These are phyloP conservation scores for Erebia epiphron DNA, from an alignment of 2,888 invertebrate genomes.

Conservation along the genomic window DNA sequence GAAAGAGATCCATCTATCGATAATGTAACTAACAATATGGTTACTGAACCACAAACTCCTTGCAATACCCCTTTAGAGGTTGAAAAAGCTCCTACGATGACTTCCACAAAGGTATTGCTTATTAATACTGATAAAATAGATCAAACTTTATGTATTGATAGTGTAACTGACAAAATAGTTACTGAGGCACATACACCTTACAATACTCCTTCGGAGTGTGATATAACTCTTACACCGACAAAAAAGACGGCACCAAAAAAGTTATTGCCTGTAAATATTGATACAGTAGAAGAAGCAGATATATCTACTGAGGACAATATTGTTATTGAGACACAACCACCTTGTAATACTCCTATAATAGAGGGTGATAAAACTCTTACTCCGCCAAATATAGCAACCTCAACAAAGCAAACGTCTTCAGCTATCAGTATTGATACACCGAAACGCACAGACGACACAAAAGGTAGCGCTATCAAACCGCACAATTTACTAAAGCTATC, in stretches of 20 bases:
- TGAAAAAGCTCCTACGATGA: slow-evolving; percentile 41
- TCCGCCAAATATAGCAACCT: slow-evolving; percentile 38
- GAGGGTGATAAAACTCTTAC: neutral
- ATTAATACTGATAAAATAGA: slow-evolving; percentile 48
- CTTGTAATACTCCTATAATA: slow-evolving; percentile 38
- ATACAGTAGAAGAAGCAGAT: slow-evolving; percentile 55
- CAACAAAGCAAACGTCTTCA: slow-evolving; percentile 35
- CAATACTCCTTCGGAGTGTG: slow-evolving; percentile 36
- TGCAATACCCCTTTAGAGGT: slow-evolving; percentile 45
- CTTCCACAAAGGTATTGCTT: slow-evolving; percentile 44
- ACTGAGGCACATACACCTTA: slow-evolving; percentile 37
- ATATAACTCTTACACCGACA: slow-evolving; percentile 8
- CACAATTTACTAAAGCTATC: slow-evolving; percentile 61
- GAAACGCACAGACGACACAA: slow-evolving; percentile 41
- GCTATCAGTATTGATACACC: slow-evolving; percentile 56
- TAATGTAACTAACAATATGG: slow-evolving; percentile 37
- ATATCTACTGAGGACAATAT: slow-evolving; percentile 53
- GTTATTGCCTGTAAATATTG: slow-evolving; percentile 38
- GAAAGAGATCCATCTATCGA: slow-evolving; percentile 59
- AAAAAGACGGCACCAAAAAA: slow-evolving; percentile 43
- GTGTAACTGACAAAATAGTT: slow-evolving; percentile 33
- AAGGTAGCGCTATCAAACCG: slow-evolving; percentile 42
- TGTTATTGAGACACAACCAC: slow-evolving; percentile 35
- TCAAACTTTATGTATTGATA: slow-evolving; percentile 57
- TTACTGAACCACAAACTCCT: slow-evolving; percentile 37